phyloP scores from a whole-genome alignment of 1,140 invertebrate species.

The Nixonia krombeini region DNA sequence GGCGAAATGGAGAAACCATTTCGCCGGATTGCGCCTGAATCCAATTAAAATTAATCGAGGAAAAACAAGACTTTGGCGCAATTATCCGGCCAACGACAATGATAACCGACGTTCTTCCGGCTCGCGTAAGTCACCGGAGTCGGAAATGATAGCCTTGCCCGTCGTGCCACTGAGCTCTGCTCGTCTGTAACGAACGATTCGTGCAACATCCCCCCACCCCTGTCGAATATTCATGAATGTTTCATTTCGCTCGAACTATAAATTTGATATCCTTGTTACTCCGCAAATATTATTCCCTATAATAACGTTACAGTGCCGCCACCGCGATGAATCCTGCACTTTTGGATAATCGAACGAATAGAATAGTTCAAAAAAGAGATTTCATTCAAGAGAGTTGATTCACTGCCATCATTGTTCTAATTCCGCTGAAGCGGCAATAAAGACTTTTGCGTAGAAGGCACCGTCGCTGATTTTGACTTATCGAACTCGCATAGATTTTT shows the following conservation, averaged over 20 bases:
- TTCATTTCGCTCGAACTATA: conserved; percentile 12
- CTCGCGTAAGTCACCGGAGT: conserved; percentile 3
- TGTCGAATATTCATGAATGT: conserved; percentile 12
- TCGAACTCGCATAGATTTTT: no score
- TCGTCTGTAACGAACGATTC: conserved; percentile 14
- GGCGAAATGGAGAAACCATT: no score
- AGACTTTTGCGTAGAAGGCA: no score
- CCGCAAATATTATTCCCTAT: conserved; percentile 1
- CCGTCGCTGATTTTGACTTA: no score
- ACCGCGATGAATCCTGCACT: no score
- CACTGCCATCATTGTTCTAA: no score
- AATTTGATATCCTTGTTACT: background rate
- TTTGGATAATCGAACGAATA: no score
- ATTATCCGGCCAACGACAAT: conserved; percentile 14
- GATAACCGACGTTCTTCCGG: conserved; percentile 22
- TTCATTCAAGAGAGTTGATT: no score
- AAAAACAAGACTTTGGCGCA: conserved; percentile 9
- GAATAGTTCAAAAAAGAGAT: no score
- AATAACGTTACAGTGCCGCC: background rate
- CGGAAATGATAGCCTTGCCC: conserved; percentile 24
- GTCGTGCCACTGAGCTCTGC: conserved; percentile 25
- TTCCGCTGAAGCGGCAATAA: no score
- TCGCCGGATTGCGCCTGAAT: background rate
- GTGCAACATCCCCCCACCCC: background rate
- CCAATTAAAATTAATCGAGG: conserved; percentile 19